These are phyloP conservation scores for Drosophila rellima DNA, from an alignment of 2,888 invertebrate species.

Conservation along the genomic window DNA sequence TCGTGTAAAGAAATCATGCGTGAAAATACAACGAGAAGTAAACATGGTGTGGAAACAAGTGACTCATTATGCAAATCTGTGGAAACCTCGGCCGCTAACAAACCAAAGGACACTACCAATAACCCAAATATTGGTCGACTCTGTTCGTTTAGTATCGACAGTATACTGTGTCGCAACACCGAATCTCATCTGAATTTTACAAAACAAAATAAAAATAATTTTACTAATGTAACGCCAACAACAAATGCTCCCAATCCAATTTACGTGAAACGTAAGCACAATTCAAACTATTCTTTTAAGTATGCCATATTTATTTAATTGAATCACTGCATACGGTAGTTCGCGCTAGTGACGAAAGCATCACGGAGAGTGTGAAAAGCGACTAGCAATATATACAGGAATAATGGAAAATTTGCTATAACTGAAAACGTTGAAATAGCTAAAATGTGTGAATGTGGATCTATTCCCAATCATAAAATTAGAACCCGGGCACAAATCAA, in stretches of 20 bases:
- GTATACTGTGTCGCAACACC: conserved; percentile 43
- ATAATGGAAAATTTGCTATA: no score
- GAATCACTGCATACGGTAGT: no score
- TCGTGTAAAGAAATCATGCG: not conserved
- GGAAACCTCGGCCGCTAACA: not conserved
- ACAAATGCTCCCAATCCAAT: not conserved
- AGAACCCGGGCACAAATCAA: no score
- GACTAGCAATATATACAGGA: no score
- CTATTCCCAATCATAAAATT: no score
- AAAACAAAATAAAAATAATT: not conserved
- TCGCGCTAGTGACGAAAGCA: no score
- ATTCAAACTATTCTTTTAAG: not conserved
- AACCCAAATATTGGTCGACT: not conserved
- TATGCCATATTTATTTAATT: no score
- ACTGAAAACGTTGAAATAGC: no score
- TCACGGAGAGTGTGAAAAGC: no score
- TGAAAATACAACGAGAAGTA: conserved; percentile 1
- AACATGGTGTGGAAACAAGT: conserved; percentile 15
- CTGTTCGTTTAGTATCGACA: conserved; percentile 46
- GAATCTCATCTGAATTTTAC: not conserved
- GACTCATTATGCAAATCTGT: conserved; percentile 20
- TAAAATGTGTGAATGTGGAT: no score
- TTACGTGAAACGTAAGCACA: conserved; percentile 6
- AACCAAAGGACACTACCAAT: conserved; percentile 6
- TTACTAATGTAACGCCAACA: not conserved